Percentiles rank a stretch among this genome's conserved stretches.
These are phyloP conservation scores for Formicarius rufipectus DNA, from an alignment of 2,113 vertebrate genomes.

Conservation along the genomic window DNA sequence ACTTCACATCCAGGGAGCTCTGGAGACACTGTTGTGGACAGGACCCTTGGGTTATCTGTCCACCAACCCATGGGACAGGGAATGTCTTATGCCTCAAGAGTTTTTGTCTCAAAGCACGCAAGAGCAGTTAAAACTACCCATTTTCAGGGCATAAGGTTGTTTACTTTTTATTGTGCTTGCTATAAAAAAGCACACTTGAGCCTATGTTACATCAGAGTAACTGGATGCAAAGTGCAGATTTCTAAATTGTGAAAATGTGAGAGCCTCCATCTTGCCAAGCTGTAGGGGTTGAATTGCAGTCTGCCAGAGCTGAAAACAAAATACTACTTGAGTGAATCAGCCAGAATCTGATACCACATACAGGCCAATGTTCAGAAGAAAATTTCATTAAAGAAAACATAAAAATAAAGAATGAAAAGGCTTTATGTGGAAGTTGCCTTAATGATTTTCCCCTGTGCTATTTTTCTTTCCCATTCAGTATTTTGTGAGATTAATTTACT, in stretches of 20 bases:
- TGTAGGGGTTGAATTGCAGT: constrained; percentile 4
- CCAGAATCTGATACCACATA: not conserved
- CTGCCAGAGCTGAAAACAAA: not conserved
- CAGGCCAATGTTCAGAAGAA: not conserved
- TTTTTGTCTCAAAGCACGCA: rapidly evolving
- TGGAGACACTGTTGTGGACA: not conserved
- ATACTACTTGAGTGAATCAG: not conserved
- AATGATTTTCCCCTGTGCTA: not conserved
- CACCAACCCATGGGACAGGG: not conserved
- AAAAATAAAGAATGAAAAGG: not conserved
- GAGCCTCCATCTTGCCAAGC: constrained; percentile 5
- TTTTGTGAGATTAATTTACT: not conserved
- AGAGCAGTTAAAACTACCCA: not conserved
- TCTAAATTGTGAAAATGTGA: not conserved
- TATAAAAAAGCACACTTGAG: not conserved
- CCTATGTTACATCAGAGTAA: not conserved
- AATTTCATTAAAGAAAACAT: not conserved
- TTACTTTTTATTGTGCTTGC: not conserved
- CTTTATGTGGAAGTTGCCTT: not conserved
- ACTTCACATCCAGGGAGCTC: not conserved
- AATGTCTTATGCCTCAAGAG: not conserved
- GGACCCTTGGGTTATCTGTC: not conserved
- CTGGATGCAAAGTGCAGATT: not conserved
- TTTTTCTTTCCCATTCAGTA: not conserved
- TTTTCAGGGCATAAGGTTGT: not conserved